A percentile compares a stretch with the other conserved stretches of the same genome.
phyloP scores from a whole-genome alignment of 2,888 invertebrate species.

The Drosophila helvetica region DNA sequence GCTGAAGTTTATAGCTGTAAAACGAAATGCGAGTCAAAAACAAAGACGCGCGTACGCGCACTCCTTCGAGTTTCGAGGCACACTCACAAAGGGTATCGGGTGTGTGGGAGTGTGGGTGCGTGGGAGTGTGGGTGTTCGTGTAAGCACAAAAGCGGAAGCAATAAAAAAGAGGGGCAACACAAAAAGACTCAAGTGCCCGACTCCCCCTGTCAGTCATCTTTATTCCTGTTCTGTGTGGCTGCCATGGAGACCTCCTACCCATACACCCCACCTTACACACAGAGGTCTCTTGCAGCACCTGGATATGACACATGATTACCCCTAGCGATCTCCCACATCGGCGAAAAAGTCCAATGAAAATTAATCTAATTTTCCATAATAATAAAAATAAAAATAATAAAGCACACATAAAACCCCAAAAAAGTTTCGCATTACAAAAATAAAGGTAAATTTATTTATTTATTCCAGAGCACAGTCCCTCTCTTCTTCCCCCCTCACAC shows the following conservation, averaged over 20 bases:
- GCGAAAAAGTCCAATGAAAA: slow-evolving; percentile 58
- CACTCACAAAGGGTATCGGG: not conserved
- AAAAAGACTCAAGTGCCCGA: not conserved
- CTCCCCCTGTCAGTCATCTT: not conserved
- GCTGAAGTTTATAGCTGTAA: slow-evolving; percentile 69
- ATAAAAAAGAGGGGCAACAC: slow-evolving; percentile 49
- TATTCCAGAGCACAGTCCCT: slow-evolving; percentile 15
- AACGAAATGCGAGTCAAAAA: slow-evolving; percentile 4
- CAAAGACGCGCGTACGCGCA: not conserved
- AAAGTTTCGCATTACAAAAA: slow-evolving; percentile 47
- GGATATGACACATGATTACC: slow-evolving; percentile 37
- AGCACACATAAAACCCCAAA: slow-evolving; percentile 13
- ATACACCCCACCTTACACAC: too few species aligned
- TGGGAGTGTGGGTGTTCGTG: not conserved
- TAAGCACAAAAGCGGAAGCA: slow-evolving; percentile 21
- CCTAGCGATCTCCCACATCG: slow-evolving; percentile 24
- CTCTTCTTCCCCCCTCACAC: not conserved
- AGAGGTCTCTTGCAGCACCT: not conserved
- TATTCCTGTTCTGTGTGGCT: not conserved
- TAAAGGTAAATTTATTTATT: not conserved
- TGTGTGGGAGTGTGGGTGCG: too few species aligned
- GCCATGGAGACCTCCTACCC: not conserved
- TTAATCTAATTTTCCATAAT: slow-evolving; percentile 58
- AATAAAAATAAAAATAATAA: slow-evolving; percentile 32
- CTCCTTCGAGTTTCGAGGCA: not conserved